Percentiles rank a stretch among this genome's conserved stretches.
phyloP scores from a whole-genome alignment of 2,113 vertebrate genomes.

The Falcunculus frontatus region DNA sequence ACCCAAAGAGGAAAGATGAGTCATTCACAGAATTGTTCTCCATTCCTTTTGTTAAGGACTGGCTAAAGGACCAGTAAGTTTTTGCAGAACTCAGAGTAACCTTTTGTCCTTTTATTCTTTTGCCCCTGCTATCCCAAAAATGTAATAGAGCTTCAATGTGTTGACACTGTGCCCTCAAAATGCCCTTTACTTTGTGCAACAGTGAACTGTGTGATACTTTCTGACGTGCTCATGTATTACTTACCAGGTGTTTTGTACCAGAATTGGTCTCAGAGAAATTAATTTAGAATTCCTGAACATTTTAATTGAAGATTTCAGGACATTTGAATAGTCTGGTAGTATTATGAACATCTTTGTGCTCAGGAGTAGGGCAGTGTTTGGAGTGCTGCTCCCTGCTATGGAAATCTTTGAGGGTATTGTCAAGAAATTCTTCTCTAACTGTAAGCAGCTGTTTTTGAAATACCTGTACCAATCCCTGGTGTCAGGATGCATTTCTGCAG shows the following conservation, averaged over 20 bases:
- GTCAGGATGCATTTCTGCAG: not conserved
- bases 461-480: not conserved
- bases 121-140: not conserved
- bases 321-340: not conserved
- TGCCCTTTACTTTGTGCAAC: not conserved
- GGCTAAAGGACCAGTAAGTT: conserved; percentile 86
- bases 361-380: not conserved
- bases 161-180: not conserved
- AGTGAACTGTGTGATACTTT: not conserved
- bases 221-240: not conserved
- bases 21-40: conserved; percentile 75
- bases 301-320: not conserved
- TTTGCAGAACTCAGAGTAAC: not conserved
- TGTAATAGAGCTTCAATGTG: not conserved
- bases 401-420: not conserved
- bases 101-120: not conserved
- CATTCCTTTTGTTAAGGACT: conserved; percentile 86
- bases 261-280: not conserved
- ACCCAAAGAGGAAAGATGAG: conserved; percentile 75
- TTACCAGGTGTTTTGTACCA: not conserved
- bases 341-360: not conserved
- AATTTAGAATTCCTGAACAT: not conserved
- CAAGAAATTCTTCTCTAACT: not conserved
- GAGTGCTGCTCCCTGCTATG: not conserved
- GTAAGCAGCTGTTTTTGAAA: not conserved